Conservation (phyloP, 2,113 vertebrate species). For the Brienomyrus longianalis region DNA sequence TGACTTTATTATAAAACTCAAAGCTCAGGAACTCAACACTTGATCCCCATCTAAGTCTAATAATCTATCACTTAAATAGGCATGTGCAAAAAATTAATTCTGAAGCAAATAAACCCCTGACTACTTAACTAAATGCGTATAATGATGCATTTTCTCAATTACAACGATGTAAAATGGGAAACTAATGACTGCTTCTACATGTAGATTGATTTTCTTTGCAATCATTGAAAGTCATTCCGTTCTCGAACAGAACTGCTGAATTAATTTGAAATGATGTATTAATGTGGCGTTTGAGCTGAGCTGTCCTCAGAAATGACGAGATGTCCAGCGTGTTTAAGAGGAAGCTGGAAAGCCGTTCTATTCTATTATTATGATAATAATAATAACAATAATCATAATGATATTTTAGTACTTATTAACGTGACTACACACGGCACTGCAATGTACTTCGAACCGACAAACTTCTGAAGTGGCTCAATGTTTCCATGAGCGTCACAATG, state of each 20-base stretch:
- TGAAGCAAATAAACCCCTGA: constrained; percentile 1
- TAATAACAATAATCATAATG: not conserved
- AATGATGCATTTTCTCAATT: constrained; percentile 7
- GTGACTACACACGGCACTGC: not conserved
- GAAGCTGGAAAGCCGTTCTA: not conserved
- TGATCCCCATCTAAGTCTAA: not conserved
- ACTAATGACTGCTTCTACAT: not conserved
- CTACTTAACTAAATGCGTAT: not conserved
- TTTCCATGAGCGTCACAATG: not conserved
- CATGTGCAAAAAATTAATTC: not conserved
- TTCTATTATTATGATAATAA: not conserved
- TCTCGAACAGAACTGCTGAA: not conserved
- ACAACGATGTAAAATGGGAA: not conserved
- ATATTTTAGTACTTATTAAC: not conserved
- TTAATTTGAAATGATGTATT: constrained; percentile 6
- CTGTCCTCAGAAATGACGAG: not conserved
- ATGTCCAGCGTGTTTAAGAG: not conserved
- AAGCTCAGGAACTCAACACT: not conserved
- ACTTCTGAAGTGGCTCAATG: not conserved
- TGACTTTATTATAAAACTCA: not conserved
- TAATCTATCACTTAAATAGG: not conserved
- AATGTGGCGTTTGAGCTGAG: not conserved
- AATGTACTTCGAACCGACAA: not conserved
- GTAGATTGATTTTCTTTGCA: constrained; percentile 7
- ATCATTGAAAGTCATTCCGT: not conserved